A percentile compares a stretch with the other conserved stretches of the same genome.
These are phyloP conservation scores for Scaptomyza pallida DNA, from an alignment of 1,140 invertebrate genomes.

Conservation along the genomic window DNA sequence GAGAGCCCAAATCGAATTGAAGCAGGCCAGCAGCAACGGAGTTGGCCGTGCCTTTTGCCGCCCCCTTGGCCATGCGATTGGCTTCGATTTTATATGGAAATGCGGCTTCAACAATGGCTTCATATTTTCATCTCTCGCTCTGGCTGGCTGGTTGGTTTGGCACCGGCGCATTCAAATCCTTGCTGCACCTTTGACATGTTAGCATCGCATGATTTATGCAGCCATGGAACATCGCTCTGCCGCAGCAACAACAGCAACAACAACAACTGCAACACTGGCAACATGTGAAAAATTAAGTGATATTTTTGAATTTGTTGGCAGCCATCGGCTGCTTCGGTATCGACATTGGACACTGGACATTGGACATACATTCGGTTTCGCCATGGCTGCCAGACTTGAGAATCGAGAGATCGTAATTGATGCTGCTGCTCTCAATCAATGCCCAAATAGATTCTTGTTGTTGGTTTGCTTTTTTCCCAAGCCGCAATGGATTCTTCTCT, in stretches of 20 bases:
- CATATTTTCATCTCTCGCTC: slow-evolving; percentile 65
- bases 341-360: slow-evolving; percentile 3
- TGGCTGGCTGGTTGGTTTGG: slow-evolving; percentile 5
- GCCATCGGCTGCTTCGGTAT: slow-evolving; percentile 41
- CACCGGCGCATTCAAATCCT: slow-evolving; percentile 74
- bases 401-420: slow-evolving; percentile 61
- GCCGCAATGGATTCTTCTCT: slow-evolving; percentile 52
- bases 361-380: neutral
- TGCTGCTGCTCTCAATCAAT: slow-evolving; percentile 76
- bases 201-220: slow-evolving; percentile 77
- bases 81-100: slow-evolving; percentile 79
- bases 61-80: slow-evolving; percentile 47
- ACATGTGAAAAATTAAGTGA: slow-evolving; percentile 82
- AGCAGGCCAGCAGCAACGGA: neutral
- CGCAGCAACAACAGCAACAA: slow-evolving; percentile 14
- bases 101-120: slow-evolving; percentile 76
- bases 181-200: slow-evolving; percentile 81
- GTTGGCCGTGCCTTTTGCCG: neutral
- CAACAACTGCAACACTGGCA: slow-evolving; percentile 12
- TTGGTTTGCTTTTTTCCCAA: slow-evolving; percentile 38
- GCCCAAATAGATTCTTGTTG: slow-evolving; percentile 56
- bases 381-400: neutral
- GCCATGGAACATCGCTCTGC: slow-evolving; percentile 68
- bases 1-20: neutral
- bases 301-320: slow-evolving; percentile 81